These are phyloP conservation scores for Myrmophylax atrothorax DNA, from an alignment of 2,113 vertebrate genomes.

Conservation along the genomic window DNA sequence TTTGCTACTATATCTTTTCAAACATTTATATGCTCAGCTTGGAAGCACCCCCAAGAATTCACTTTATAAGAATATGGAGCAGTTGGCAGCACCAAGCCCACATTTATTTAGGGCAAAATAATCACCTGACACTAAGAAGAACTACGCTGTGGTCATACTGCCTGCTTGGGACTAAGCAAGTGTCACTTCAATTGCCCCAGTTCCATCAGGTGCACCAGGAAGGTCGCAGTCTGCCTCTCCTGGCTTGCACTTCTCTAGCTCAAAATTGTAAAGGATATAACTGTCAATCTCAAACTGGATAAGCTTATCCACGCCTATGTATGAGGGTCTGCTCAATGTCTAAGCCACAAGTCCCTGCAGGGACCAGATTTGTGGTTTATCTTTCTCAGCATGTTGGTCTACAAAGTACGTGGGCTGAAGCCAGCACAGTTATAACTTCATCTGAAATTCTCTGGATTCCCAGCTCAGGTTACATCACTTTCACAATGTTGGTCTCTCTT, in stretches of 20 bases:
- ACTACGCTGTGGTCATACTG: background rate
- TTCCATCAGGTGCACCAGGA: background rate
- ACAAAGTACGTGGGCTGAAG: background rate
- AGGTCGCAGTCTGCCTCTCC: background rate
- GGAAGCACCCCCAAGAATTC: background rate
- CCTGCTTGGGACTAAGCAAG: background rate
- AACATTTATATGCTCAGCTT: background rate
- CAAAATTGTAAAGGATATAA: background rate
- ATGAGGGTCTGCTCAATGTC: background rate
- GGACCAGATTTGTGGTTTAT: accelerated
- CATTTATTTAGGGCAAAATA: background rate
- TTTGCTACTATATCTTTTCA: background rate
- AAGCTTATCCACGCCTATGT: accelerated
- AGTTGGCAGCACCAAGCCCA: background rate
- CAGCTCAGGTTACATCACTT: background rate
- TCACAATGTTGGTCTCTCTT: background rate
- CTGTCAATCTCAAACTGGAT: background rate
- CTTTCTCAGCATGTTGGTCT: background rate
- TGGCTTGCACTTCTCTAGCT: background rate
- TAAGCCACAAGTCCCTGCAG: background rate
- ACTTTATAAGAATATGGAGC: background rate
- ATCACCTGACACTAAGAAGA: background rate
- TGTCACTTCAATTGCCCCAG: background rate
- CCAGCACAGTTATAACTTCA: background rate
- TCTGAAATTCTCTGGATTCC: background rate